Conservation (phyloP, 2,888 invertebrate species). For the Octonoba sinensis region DNA sequence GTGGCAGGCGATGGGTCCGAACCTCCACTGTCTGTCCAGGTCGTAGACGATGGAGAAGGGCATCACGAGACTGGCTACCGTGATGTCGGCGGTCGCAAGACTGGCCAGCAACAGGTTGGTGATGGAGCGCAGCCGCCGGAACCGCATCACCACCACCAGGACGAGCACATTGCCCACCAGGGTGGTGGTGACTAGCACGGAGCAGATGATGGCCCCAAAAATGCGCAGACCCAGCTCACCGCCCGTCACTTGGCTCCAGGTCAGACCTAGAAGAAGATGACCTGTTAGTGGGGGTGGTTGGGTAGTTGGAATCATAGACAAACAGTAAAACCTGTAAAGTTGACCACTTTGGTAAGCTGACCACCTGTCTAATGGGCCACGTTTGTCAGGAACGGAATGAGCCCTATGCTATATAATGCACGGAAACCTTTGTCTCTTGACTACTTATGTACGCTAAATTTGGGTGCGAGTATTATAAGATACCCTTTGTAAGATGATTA, state of each 20-base stretch:
- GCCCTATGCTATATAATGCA: too few relatives aligned
- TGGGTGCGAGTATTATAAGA: too few relatives aligned
- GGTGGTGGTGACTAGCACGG: conserved; percentile 68
- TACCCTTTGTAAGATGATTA: too few relatives aligned
- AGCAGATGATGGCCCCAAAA: conserved; percentile 65
- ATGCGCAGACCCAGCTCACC: conserved; percentile 57
- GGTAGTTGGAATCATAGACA: too few relatives aligned
- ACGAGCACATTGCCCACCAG: conserved; percentile 69
- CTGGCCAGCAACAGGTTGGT: conserved; percentile 70
- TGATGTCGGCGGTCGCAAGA: conserved; percentile 70
- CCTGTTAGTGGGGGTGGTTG: too few relatives aligned
- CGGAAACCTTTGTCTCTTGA: too few relatives aligned
- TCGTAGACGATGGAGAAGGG: conserved; percentile 69
- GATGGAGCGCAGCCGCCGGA: conserved; percentile 68
- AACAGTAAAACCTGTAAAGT: too few relatives aligned
- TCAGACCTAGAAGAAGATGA: conserved; percentile 37
- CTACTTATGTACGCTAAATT: too few relatives aligned
- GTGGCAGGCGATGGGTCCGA: conserved; percentile 69
- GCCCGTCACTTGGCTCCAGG: conserved; percentile 45
- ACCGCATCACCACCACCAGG: conserved; percentile 68
- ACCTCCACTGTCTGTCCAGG: conserved; percentile 72
- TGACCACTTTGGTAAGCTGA: too few relatives aligned
- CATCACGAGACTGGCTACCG: conserved; percentile 70
- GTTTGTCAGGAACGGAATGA: too few relatives aligned
- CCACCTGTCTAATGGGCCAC: too few relatives aligned